Evolutionary conservation across 2,888 invertebrate genomes (phyloP).

Genomic region (Iphiclides podalirius): DNA sequence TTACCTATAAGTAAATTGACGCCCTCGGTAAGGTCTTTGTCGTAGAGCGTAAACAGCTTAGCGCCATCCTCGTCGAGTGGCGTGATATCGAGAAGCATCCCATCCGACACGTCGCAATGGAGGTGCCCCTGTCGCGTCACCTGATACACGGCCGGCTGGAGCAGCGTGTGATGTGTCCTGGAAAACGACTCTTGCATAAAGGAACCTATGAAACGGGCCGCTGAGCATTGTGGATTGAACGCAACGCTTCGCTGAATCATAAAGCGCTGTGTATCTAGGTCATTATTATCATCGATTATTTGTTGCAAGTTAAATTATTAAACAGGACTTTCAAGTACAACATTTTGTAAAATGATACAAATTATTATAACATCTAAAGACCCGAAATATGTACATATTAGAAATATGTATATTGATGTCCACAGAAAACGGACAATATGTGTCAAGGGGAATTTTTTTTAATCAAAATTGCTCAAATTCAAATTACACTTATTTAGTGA

Average conservation of each 20-base stretch:
- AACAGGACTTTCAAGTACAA: not conserved
- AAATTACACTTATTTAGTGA: too few species aligned
- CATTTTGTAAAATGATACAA: too few species aligned
- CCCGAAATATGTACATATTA: too few species aligned
- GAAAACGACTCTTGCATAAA: constrained; percentile 29
- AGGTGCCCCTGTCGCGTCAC: constrained; percentile 86
- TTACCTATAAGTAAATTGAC: constrained; percentile 86
- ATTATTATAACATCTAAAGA: too few species aligned
- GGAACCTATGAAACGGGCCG: constrained; percentile 18
- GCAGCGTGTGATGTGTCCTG: constrained; percentile 78
- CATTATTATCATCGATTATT: not conserved
- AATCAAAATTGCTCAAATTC: too few species aligned
- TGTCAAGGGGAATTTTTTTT: too few species aligned
- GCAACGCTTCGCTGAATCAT: constrained; percentile 14
- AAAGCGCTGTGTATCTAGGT: constrained; percentile 1
- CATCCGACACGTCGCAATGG: constrained; percentile 85
- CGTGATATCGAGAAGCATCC: constrained; percentile 84
- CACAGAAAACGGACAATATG: too few species aligned
- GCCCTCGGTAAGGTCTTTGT: constrained; percentile 86
- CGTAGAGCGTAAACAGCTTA: constrained; percentile 85
- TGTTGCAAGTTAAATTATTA: not conserved
- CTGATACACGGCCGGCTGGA: constrained; percentile 83
- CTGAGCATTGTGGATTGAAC: constrained; percentile 8
- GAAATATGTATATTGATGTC: too few species aligned
- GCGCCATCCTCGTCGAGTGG: constrained; percentile 83